Evolutionary conservation across 2,888 invertebrate genomes (phyloP).

Genomic region (Meghimatium bilineatum): DNA sequence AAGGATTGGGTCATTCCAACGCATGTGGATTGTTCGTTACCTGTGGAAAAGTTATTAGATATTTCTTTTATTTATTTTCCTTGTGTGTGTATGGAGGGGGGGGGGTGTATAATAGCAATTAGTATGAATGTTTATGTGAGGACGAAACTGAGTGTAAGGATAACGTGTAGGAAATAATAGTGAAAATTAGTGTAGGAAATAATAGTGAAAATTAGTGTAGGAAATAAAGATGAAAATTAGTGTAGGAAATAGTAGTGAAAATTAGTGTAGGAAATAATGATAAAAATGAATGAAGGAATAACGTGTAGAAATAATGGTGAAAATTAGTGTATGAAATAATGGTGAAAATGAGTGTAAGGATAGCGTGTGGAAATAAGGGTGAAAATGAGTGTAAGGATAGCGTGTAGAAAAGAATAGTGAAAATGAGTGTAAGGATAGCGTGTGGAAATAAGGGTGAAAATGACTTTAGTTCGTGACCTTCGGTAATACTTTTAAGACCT

Average conservation of each 20-base stretch:
- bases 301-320: background rate
- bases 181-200: background rate
- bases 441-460: background rate
- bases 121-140: too few relatives aligned
- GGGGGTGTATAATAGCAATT: too few relatives aligned
- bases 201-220: background rate
- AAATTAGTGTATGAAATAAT: background rate
- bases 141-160: too few relatives aligned
- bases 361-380: too few relatives aligned
- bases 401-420: too few relatives aligned
- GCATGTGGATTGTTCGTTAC: conserved; percentile 61
- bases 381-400: too few relatives aligned
- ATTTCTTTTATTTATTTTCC: too few relatives aligned
- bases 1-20: conserved; percentile 55
- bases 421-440: background rate
- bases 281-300: background rate
- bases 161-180: too few relatives aligned
- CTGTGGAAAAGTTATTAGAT: conserved; percentile 48
- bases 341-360: too few relatives aligned
- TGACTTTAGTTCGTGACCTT: too few relatives aligned
- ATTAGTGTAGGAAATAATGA: background rate
- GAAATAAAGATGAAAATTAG: background rate
- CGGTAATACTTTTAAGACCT: too few relatives aligned
- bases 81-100: too few relatives aligned
- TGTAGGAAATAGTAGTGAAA: background rate